phyloP scores from a whole-genome alignment of 2,113 vertebrate genomes.

The Tor tambroides region DNA sequence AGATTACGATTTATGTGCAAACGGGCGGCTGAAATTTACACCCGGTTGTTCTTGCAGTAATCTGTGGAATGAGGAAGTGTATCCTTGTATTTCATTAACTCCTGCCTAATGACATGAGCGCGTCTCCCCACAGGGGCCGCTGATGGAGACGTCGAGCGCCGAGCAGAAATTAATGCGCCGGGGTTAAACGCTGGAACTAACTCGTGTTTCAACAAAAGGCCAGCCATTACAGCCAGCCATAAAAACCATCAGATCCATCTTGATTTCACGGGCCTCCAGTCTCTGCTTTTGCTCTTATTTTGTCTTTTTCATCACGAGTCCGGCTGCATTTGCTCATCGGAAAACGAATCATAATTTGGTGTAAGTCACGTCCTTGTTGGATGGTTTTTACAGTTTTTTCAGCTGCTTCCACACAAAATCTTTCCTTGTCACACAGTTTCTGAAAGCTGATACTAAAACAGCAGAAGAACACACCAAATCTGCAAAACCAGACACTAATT shows the following conservation, averaged over 20 bases:
- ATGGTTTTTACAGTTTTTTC: no score
- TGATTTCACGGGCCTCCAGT: constrained; percentile 86
- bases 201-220: constrained; percentile 99
- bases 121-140: constrained; percentile 95
- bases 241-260: constrained; percentile 94
- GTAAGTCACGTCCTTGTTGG: no score
- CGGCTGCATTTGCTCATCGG: not conserved
- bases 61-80: constrained; percentile 98
- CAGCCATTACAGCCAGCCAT: constrained; percentile 98
- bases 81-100: constrained; percentile 99
- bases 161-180: constrained; percentile 98
- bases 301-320: not conserved
- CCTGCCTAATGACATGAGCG: constrained; percentile 98
- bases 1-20: constrained; percentile 67
- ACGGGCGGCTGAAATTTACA: constrained; percentile 88
- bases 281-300: constrained; percentile 39
- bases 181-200: constrained; percentile 99
- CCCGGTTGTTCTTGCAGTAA: constrained; percentile 94
- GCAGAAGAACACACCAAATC: no score
- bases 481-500: no score
- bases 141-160: constrained; percentile 94
- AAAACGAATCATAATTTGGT: not conserved
- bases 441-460: no score
- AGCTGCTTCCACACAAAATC: no score
- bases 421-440: no score